Evolutionary conservation across 2,797 vertebrate genomes (phyloP).

Genomic region (Eurystomus glaucurus): DNA sequence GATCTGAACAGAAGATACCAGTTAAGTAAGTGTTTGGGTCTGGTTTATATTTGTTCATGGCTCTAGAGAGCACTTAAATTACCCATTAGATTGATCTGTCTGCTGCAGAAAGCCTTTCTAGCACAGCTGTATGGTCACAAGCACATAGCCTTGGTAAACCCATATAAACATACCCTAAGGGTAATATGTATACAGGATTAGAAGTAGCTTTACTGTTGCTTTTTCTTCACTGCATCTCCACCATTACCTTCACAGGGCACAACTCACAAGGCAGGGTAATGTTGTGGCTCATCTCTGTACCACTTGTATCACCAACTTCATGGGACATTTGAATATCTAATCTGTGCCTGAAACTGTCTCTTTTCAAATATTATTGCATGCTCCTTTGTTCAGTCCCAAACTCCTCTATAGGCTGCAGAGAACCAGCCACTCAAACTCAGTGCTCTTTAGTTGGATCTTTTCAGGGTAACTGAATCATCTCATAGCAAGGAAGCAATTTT

Average conservation of each 20-base stretch:
- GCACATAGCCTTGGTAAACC: neutral
- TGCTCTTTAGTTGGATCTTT: neutral
- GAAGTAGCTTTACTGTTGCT: neutral
- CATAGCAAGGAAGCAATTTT: neutral
- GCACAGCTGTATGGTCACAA: neutral
- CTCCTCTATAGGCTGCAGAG: neutral
- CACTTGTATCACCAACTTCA: neutral
- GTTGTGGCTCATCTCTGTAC: neutral
- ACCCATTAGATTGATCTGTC: neutral
- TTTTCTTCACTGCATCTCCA: neutral
- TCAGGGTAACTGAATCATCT: neutral
- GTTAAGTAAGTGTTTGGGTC: neutral
- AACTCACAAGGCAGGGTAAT: neutral
- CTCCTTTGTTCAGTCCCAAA: neutral
- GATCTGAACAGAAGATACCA: neutral
- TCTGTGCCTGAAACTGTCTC: neutral
- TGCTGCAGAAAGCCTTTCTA: neutral
- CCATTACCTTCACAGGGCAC: neutral
- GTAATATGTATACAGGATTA: neutral
- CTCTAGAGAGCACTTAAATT: neutral
- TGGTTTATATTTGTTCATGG: neutral
- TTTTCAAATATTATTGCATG: fast-evolving
- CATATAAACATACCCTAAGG: neutral
- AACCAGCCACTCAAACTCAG: neutral
- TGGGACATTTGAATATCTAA: neutral